Conservation (phyloP, 2,888 invertebrate genomes). For the Imbricaverruca yamaguchii region DNA sequence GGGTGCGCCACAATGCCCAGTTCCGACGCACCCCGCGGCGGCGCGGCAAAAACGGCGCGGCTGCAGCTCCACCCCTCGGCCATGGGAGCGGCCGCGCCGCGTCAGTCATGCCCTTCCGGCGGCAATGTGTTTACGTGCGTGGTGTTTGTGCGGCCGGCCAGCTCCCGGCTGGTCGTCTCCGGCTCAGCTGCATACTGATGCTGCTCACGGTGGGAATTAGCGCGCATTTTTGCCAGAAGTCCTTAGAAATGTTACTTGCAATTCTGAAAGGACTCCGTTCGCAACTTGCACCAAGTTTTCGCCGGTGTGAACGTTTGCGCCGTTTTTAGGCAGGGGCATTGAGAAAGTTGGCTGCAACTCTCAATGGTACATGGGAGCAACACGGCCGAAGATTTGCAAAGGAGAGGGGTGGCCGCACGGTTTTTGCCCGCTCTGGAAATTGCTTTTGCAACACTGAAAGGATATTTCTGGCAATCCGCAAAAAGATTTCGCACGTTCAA, state of each 20-base stretch:
- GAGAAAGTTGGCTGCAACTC: neutral
- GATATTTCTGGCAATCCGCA: neutral
- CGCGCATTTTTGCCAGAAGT: neutral
- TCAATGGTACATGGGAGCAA: neutral
- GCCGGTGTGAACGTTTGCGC: neutral
- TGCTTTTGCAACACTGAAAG: neutral
- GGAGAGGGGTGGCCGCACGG: neutral
- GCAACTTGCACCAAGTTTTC: constrained; percentile 23
- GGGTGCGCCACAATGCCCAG: neutral
- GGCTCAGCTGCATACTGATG: neutral
- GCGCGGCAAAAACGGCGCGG: neutral
- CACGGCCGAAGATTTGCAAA: neutral
- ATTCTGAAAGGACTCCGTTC: neutral
- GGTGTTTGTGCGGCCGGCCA: neutral
- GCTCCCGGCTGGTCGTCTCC: too few relatives aligned
- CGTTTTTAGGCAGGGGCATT: neutral
- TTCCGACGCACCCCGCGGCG: neutral
- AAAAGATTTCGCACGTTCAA: neutral
- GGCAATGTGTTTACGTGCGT: neutral
- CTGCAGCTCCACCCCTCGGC: neutral
- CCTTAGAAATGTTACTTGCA: constrained; percentile 19
- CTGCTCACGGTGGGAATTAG: neutral
- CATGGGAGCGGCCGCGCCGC: neutral
- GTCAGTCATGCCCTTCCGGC: neutral
- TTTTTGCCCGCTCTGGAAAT: neutral